Evolutionary conservation across 2,888 invertebrate genomes (phyloP).

Genomic region (Gymnocheta viridis): DNA sequence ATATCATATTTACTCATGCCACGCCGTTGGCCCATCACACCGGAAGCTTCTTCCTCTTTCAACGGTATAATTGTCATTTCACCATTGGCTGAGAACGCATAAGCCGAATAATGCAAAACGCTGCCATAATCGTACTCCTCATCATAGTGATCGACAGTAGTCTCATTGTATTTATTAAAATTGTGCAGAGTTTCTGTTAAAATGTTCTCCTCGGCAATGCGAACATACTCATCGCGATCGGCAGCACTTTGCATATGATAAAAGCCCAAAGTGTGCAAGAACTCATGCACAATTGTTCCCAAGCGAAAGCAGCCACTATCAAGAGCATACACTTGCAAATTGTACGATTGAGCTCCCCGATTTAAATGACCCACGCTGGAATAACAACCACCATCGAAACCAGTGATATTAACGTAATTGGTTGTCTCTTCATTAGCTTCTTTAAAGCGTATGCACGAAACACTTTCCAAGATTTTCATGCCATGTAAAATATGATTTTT

Average conservation of each 20-base stretch:
- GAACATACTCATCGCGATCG: conserved; percentile 88
- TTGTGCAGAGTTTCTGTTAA: conserved; percentile 85
- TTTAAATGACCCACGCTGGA: conserved; percentile 87
- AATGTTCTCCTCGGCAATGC: conserved; percentile 82
- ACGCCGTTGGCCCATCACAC: conserved; percentile 75
- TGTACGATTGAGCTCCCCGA: conserved; percentile 80
- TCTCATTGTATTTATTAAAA: conserved; percentile 86
- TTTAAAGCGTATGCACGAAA: conserved; percentile 88
- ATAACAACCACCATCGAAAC: conserved; percentile 86
- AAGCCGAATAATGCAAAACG: conserved; percentile 90
- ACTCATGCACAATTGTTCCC: conserved; percentile 88
- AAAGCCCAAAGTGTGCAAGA: conserved; percentile 90
- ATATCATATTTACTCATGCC: conserved; percentile 77
- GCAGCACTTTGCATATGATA: conserved; percentile 90
- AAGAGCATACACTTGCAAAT: conserved; percentile 74
- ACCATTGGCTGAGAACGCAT: conserved; percentile 88
- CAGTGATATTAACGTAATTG: conserved; percentile 76
- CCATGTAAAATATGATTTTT: conserved; percentile 85
- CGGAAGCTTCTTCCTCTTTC: conserved; percentile 69
- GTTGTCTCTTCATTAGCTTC: conserved; percentile 82
- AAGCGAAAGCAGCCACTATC: conserved; percentile 79
- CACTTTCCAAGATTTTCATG: conserved; percentile 87
- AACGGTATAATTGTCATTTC: conserved; percentile 86
- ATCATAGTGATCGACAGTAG: conserved; percentile 85
- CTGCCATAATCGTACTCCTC: conserved; percentile 89